Base-by-base conservation (phyloP, 2,113 vertebrate species). In the Tichodroma muraria region DNA sequence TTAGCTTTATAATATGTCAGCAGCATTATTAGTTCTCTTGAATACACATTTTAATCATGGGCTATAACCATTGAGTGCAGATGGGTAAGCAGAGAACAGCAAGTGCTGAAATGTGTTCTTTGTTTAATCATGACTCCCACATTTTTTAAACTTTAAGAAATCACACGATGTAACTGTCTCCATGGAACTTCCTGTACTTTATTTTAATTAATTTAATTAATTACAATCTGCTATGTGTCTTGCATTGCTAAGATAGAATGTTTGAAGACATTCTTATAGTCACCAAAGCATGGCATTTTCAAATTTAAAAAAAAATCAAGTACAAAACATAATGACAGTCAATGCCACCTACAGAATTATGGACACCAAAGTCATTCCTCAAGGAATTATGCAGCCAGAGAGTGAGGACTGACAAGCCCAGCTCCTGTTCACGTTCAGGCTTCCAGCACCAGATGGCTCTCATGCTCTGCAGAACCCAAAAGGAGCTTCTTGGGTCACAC, bases 391-490 rank as follows among this genome's bases (percentile, higher is more conserved):
- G 10, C 14, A n/a, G 2, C 49, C 49, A 42, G 40, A 40, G 56
- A 49, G 42, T 27, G 57, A 57, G 42, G 42, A 37, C 18, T 61
- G 33, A 31, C 22, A 28, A 77, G 54, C 18, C 54, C 38, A 53
- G 47, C 64, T 86, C 18, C 4, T 0, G 18, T 52, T 37, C 54
- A 11, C 21, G 45, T 70, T 66, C 87, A 77, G 40, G 11, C 16
- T 69, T 20, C 31, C 38, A 73, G 78, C 93, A 92, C 47, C 91
- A 95, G 91, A 15, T 86, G 91, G 91, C 91, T 63, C 93, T 45
- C 77, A 19, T 0, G 38, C 50, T 64, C 76, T 23, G 35, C 64
- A 61, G 17, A 44, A 21, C 42, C 49, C 50, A 4, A 7, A 30
- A 38, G 25, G 35, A 65, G 44, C 31, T 40, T 2, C 68, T 28